Percentiles rank a stretch among this genome's conserved stretches.
phyloP scores from a whole-genome alignment of 2,113 vertebrate species.

The Platycercus adscitus region DNA sequence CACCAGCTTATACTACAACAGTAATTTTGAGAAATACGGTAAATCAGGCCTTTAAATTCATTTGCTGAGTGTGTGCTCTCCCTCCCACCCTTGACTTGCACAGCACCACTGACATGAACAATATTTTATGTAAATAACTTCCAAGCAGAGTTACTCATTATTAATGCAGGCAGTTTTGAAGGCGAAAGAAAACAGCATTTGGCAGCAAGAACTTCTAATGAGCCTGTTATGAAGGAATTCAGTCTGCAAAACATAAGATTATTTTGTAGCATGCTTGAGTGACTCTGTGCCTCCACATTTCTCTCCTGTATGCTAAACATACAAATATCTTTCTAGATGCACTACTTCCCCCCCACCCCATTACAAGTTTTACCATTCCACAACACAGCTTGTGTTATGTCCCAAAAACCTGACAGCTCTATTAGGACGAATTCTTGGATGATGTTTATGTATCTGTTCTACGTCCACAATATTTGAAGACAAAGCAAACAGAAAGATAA shows the following conservation, averaged over 20 bases:
- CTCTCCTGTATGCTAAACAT: background rate
- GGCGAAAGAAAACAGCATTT: background rate
- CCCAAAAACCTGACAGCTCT: background rate
- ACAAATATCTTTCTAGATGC: background rate
- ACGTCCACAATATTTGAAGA: background rate
- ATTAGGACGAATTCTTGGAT: background rate
- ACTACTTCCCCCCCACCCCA: background rate
- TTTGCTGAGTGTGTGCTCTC: background rate
- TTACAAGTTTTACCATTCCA: background rate
- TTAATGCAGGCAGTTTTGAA: background rate
- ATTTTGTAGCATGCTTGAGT: background rate
- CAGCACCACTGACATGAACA: background rate
- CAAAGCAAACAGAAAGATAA: background rate
- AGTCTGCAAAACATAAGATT: background rate
- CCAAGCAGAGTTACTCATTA: background rate
- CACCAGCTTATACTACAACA: background rate
- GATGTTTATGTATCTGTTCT: background rate
- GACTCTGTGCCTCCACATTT: background rate
- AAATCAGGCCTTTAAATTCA: background rate
- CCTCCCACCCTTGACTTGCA: background rate
- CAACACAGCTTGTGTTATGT: background rate
- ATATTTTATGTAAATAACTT: background rate
- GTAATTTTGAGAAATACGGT: background rate
- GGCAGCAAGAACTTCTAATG: background rate
- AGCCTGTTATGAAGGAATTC: background rate